Conservation (phyloP, 2,113 vertebrate species). For the Pseudorasbora parva region DNA sequence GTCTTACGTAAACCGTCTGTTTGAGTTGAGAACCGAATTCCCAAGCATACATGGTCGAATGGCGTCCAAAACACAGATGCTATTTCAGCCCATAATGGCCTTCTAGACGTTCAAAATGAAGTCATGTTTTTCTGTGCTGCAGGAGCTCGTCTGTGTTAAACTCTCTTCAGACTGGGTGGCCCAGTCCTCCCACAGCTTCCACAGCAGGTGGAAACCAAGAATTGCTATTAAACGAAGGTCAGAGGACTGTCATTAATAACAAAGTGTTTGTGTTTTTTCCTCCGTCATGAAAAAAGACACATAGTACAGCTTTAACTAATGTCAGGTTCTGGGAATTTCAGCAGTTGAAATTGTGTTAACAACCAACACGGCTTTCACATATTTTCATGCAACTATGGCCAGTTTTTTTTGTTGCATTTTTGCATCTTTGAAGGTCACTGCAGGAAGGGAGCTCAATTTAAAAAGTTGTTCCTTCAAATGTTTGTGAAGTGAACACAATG, state of each 20-base stretch:
- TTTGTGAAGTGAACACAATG: background rate
- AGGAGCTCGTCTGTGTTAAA: constrained; percentile 41
- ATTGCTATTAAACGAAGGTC: constrained; percentile 41
- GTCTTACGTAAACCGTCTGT: constrained; percentile 23
- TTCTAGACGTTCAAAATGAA: constrained; percentile 33
- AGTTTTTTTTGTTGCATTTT: background rate
- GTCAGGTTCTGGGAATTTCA: constrained; percentile 3
- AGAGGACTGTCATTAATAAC: constrained; percentile 49
- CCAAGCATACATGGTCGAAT: constrained; percentile 7
- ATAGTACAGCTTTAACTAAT: background rate
- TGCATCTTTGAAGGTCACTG: background rate
- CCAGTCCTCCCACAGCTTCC: constrained; percentile 18
- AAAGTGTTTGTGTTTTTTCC: constrained; percentile 40
- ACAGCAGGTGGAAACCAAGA: constrained; percentile 49
- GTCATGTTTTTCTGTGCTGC: constrained; percentile 51
- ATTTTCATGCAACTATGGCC: background rate
- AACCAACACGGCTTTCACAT: background rate
- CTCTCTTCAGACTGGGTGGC: constrained; percentile 43
- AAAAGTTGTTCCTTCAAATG: background rate
- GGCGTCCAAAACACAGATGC: constrained; percentile 18
- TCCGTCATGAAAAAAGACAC: constrained; percentile 14
- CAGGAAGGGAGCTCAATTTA: background rate
- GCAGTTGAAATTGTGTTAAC: background rate
- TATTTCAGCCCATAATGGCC: background rate
- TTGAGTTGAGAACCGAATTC: constrained; percentile 28